These are phyloP conservation scores for Coreoperca whiteheadi DNA, from an alignment of 2,113 vertebrate species.

Conservation along the genomic window DNA sequence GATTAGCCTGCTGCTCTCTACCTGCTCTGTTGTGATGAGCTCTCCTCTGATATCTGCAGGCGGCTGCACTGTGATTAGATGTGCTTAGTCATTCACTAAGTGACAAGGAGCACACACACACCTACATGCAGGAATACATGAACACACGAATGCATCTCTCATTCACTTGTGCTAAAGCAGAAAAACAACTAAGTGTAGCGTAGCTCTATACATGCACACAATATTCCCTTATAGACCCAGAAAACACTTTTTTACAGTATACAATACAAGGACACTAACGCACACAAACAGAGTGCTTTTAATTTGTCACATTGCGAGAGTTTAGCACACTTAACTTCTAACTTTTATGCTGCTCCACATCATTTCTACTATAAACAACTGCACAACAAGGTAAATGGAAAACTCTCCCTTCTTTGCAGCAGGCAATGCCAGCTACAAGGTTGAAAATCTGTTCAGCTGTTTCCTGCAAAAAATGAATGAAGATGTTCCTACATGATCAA, in stretches of 20 bases:
- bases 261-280: background rate
- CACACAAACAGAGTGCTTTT: background rate
- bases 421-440: background rate
- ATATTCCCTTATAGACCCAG: background rate
- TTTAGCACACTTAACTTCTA: background rate
- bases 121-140: background rate
- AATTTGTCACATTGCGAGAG: background rate
- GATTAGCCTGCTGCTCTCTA: conserved; percentile 69
- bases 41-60: conserved; percentile 63
- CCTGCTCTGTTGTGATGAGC: conserved; percentile 70
- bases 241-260: background rate
- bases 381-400: background rate
- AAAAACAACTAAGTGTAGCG: background rate
- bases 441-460: background rate
- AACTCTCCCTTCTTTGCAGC: background rate
- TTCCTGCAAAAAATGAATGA: conserved; percentile 31
- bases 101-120: conserved; percentile 33
- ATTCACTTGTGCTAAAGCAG: background rate
- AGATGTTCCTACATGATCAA: conserved; percentile 30
- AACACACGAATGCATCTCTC: background rate
- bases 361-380: background rate
- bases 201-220: background rate
- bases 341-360: background rate
- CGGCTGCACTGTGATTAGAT: conserved; percentile 56
- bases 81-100: conserved; percentile 53